Percentiles rank a stretch among this genome's conserved stretches.
Evolutionary conservation across 2,113 vertebrate genomes (phyloP).

Genomic region (Ondatra zibethicus): DNA sequence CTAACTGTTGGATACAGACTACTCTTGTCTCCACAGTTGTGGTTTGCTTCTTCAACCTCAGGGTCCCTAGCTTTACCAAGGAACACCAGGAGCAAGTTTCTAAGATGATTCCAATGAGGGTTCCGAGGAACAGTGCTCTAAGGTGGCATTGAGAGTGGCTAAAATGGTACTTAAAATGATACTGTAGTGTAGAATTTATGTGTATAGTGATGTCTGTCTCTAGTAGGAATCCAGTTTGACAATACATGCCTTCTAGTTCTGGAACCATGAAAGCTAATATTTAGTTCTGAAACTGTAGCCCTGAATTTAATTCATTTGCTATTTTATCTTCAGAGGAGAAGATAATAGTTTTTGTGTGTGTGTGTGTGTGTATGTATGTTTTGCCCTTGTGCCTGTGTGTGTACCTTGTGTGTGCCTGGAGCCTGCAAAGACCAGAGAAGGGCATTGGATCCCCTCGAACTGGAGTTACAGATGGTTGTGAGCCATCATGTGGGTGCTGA

Average conservation of each 20-base stretch:
- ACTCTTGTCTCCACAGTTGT: background rate
- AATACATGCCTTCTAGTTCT: slow-evolving; percentile 14
- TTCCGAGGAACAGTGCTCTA: background rate
- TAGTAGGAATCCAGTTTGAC: slow-evolving; percentile 33
- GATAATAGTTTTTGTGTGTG: background rate
- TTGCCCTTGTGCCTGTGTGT: background rate
- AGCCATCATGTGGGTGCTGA: background rate
- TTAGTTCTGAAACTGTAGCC: background rate
- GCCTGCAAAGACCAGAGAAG: background rate
- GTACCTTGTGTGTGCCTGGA: background rate
- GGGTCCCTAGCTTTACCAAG: background rate
- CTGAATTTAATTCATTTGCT: slow-evolving; percentile 36
- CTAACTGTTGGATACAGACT: background rate
- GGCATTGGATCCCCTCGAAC: background rate
- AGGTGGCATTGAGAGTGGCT: background rate
- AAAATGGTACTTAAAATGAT: background rate
- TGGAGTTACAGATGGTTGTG: background rate
- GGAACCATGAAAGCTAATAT: background rate
- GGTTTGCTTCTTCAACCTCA: background rate
- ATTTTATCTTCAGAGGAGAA: slow-evolving; percentile 57
- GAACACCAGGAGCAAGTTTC: background rate
- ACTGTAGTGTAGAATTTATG: background rate
- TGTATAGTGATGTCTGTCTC: slow-evolving; percentile 7
- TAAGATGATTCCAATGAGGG: background rate
- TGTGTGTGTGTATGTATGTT: background rate